A percentile compares a stretch with the other conserved stretches of the same genome.
Conservation (phyloP, 2,113 vertebrate genomes). For the Laticauda colubrina region DNA sequence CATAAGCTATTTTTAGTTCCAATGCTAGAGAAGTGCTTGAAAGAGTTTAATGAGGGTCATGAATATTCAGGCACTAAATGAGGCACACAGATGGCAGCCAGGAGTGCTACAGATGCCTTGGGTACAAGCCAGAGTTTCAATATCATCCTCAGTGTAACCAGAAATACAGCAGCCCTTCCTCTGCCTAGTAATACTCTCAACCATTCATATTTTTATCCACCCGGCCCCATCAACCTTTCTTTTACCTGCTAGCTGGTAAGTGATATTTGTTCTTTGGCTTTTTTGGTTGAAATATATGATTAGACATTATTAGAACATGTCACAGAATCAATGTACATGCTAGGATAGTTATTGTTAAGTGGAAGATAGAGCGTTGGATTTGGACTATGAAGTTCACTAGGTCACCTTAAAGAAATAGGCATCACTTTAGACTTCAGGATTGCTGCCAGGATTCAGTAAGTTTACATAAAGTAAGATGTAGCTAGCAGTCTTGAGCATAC, state of each 20-base stretch:
- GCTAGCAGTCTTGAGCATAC: neutral
- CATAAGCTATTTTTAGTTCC: conserved; percentile 62
- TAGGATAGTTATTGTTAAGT: neutral
- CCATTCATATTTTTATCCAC: neutral
- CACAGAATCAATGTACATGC: neutral
- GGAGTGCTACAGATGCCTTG: conserved; percentile 70
- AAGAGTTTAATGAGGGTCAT: conserved; percentile 63
- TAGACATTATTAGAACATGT: neutral
- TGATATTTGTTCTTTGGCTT: neutral
- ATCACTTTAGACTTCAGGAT: neutral
- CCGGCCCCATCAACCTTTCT: neutral
- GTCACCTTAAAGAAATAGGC: neutral
- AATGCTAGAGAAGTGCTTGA: conserved; percentile 57
- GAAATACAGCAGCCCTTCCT: conserved; percentile 3
- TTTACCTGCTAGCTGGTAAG: neutral
- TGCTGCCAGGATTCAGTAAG: neutral
- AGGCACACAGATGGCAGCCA: conserved; percentile 62
- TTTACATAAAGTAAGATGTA: neutral
- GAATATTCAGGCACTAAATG: conserved; percentile 63
- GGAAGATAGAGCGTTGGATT: neutral
- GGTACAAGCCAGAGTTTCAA: conserved; percentile 49
- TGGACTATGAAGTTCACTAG: neutral
- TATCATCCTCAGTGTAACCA: conserved; percentile 21
- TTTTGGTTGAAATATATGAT: neutral
- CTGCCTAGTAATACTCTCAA: neutral